Conservation (phyloP, 1,140 invertebrate species). For the Hyphantria cunea region DNA sequence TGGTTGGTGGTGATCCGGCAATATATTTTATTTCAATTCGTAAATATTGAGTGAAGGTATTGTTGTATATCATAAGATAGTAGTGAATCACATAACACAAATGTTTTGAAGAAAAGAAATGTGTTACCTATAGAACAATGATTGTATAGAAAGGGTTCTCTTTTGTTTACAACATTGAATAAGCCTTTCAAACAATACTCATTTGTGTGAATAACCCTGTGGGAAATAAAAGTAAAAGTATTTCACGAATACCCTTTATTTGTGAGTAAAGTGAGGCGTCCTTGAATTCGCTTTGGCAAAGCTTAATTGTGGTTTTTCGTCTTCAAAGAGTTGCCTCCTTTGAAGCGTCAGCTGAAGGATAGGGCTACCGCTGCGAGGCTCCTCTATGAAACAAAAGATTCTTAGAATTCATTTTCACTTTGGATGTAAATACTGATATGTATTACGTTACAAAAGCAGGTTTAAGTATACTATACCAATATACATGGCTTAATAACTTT, state of each 20-base stretch:
- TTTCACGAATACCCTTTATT: conserved; percentile 60
- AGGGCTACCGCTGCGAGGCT: conserved; percentile 8
- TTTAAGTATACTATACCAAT: too few relatives aligned
- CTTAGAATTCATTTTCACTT: conserved; percentile 58
- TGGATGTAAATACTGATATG: conserved; percentile 18
- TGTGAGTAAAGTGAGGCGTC: conserved; percentile 57
- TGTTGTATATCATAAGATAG: not conserved
- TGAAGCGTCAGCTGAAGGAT: conserved; percentile 39
- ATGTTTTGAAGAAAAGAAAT: conserved; percentile 32
- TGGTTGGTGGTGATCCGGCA: too few relatives aligned
- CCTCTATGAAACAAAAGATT: conserved; percentile 56
- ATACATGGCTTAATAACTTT: not conserved
- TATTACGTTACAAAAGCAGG: not conserved
- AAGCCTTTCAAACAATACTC: conserved; percentile 44
- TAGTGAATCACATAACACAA: conserved; percentile 4
- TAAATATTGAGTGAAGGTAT: too few relatives aligned
- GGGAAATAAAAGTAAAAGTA: conserved; percentile 60
- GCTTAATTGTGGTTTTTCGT: conserved; percentile 73
- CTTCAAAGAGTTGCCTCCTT: conserved; percentile 76
- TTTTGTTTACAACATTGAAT: conserved; percentile 38
- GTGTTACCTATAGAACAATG: conserved; percentile 35
- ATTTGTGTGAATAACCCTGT: conserved; percentile 48
- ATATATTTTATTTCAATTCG: too few relatives aligned
- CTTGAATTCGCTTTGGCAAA: conserved; percentile 71
- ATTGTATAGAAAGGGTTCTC: conserved; percentile 42